phyloP scores from a whole-genome alignment of 2,888 invertebrate species.

The Rhagophthalmus giganteus region DNA sequence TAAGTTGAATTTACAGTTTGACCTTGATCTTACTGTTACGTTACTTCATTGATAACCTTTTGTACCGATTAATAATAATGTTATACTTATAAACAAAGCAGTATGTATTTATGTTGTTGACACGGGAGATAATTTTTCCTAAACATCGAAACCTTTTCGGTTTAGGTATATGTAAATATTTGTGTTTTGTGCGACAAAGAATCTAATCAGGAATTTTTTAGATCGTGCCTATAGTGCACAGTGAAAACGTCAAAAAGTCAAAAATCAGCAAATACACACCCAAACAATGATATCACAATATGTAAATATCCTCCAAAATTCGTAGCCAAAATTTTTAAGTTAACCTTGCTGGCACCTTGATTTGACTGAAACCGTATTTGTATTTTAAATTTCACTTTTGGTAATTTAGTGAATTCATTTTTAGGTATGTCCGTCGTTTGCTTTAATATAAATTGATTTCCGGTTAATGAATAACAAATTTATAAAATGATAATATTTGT shows the following conservation, averaged over 20 bases:
- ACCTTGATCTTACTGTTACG: not conserved
- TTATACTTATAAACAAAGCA: too few species aligned
- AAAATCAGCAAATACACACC: too few species aligned
- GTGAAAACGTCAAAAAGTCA: too few species aligned
- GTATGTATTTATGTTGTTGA: too few species aligned
- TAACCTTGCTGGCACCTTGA: constrained; percentile 33
- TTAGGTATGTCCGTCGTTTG: constrained; percentile 6
- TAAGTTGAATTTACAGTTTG: not conserved
- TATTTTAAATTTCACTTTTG: constrained; percentile 23
- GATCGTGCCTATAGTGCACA: too few species aligned
- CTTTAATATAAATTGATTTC: constrained; percentile 14
- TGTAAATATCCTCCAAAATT: constrained; percentile 1
- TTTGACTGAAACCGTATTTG: constrained; percentile 15
- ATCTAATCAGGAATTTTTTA: too few species aligned
- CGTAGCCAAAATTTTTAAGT: constrained; percentile 17
- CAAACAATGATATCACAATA: constrained; percentile 5
- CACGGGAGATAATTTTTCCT: not conserved
- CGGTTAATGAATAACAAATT: constrained; percentile 17
- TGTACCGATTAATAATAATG: not conserved
- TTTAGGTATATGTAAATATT: not conserved
- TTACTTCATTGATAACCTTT: not conserved
- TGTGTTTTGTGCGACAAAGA: too few species aligned
- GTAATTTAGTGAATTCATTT: constrained; percentile 23
- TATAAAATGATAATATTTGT: too few species aligned
- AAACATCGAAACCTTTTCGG: too few species aligned